These are phyloP conservation scores for Porites rus DNA, from an alignment of 92 coral and sea anemone genomes.

Conservation along the genomic window DNA sequence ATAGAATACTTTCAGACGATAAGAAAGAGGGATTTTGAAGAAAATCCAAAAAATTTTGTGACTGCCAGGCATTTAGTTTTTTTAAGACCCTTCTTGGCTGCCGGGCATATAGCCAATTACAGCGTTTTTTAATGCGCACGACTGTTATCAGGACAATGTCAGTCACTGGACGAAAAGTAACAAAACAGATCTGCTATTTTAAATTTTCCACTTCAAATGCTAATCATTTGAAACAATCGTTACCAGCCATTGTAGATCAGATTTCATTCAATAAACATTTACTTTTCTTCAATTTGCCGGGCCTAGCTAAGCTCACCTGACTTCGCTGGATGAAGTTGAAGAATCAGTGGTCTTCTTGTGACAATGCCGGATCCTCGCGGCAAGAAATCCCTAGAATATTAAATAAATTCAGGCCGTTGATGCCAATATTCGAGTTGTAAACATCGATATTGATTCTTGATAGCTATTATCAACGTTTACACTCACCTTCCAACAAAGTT, in stretches of 20 bases:
- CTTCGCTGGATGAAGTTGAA: constrained; percentile 92
- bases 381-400: constrained; percentile 82
- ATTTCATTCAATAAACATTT: not conserved
- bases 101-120: too few relatives aligned
- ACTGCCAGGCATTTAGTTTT: too few relatives aligned
- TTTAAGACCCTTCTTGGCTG: too few relatives aligned
- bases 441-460: not conserved
- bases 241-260: not conserved
- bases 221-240: not conserved
- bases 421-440: not conserved
- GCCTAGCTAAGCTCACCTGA: constrained; percentile 50
- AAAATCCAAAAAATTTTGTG: too few relatives aligned
- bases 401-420: not conserved
- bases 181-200: not conserved
- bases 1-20: too few relatives aligned
- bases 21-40: too few relatives aligned
- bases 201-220: not conserved
- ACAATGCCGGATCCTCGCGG: constrained; percentile 99
- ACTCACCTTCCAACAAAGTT: constrained; percentile 97
- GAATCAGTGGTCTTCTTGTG: constrained; percentile 93
- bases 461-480: too few relatives aligned
- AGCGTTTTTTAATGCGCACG: not conserved
- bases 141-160: too few relatives aligned
- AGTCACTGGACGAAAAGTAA: too few relatives aligned
- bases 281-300: too few relatives aligned